phyloP scores from a whole-genome alignment of 2,888 invertebrate genomes.

The Theretra japonica region DNA sequence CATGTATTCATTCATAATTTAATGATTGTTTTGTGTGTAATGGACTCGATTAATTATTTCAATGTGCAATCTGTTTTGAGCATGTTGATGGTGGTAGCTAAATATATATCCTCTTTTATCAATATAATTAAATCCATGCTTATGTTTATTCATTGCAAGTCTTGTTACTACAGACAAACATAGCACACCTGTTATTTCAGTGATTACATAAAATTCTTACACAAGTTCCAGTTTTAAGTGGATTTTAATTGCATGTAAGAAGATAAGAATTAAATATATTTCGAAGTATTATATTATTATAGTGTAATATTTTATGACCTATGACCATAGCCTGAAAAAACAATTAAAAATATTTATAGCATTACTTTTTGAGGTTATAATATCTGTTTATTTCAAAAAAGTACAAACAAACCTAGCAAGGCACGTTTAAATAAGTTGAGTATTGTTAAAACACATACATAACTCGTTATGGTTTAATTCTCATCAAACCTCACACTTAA shows the following conservation, averaged over 20 bases:
- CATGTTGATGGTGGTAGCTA: not conserved
- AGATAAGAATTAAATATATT: not conserved
- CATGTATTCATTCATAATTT: too few species aligned
- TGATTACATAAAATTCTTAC: not conserved
- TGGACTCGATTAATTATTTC: too few species aligned
- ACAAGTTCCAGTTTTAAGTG: constrained; percentile 18
- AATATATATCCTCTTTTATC: too few species aligned
- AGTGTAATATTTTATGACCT: too few species aligned
- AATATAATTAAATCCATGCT: too few species aligned
- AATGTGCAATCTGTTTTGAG: not conserved
- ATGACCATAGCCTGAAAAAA: not conserved
- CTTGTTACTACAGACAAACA: not conserved
- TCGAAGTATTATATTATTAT: too few species aligned
- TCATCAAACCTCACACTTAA: constrained; percentile 41
- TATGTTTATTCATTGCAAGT: too few species aligned
- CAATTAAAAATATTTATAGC: not conserved
- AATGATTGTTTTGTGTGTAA: too few species aligned
- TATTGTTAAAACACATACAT: not conserved
- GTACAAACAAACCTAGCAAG: not conserved
- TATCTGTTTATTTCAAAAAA: not conserved
- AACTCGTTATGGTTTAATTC: constrained; percentile 5
- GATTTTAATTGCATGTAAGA: not conserved
- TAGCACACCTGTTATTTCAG: not conserved
- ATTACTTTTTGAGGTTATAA: not conserved
- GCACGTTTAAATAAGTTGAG: not conserved